A percentile compares a stretch with the other conserved stretches of the same genome.
Evolutionary conservation across 2,113 vertebrate genomes (phyloP).

Genomic region (Acrocephalus arundinaceus): DNA sequence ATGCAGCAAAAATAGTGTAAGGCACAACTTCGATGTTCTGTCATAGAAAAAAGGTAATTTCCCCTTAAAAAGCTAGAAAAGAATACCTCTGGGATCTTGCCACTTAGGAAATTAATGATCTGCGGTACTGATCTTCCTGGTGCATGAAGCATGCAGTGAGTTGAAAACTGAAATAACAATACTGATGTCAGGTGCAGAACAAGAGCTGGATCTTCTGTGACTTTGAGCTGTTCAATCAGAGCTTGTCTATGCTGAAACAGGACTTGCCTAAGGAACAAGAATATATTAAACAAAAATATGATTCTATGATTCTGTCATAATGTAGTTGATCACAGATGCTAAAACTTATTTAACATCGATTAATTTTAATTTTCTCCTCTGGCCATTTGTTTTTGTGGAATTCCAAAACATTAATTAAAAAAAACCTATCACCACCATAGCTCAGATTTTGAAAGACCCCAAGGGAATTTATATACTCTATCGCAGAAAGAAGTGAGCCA

Average conservation of each 20-base stretch:
- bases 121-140: constrained; percentile 95
- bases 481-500: background rate
- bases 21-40: background rate
- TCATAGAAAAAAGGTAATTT: background rate
- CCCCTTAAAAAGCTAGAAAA: background rate
- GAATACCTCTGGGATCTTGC: constrained; percentile 85
- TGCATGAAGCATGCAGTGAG: constrained; percentile 91
- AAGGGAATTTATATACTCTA: background rate
- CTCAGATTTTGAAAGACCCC: background rate
- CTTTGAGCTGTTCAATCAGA: constrained; percentile 87
- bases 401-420: background rate
- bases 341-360: background rate
- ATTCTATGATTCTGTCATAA: background rate
- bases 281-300: background rate
- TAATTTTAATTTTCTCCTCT: background rate
- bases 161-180: constrained; percentile 88
- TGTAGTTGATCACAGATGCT: background rate
- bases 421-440: background rate
- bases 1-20: background rate
- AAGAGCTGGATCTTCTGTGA: constrained; percentile 91
- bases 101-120: constrained; percentile 84
- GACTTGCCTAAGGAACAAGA: constrained; percentile 80
- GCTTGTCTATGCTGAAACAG: constrained; percentile 91
- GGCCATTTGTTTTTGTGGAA: background rate
- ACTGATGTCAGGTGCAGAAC: constrained; percentile 90